These are phyloP conservation scores for Atherinosoma microstoma DNA, from an alignment of 2,797 vertebrate genomes.

Conservation along the genomic window DNA sequence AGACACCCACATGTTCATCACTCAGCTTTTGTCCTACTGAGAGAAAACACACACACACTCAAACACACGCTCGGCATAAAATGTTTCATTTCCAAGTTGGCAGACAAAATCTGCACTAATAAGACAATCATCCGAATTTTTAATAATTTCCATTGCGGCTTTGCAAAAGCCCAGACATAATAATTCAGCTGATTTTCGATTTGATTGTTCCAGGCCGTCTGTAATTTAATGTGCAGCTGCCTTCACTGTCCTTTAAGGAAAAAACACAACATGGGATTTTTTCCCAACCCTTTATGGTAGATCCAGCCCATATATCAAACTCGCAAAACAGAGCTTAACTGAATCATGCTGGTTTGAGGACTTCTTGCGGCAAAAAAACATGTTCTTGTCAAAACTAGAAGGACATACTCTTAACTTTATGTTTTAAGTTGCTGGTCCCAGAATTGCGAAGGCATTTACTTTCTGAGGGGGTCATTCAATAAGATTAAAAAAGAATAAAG, in stretches of 20 bases:
- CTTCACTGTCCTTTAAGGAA: constrained; percentile 39
- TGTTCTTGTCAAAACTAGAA: constrained; percentile 23
- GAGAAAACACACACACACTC: not conserved
- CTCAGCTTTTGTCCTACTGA: constrained; percentile 25
- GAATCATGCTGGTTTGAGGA: not conserved
- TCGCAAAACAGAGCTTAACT: not conserved
- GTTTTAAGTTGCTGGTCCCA: constrained; percentile 16
- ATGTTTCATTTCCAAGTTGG: constrained; percentile 26
- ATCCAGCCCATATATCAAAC: constrained; percentile 25
- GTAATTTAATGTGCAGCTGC: constrained; percentile 36
- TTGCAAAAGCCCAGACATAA: constrained; percentile 22
- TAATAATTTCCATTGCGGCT: constrained; percentile 26
- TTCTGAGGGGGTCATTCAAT: constrained; percentile 1
- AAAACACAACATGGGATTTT: constrained; percentile 10
- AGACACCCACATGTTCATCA: constrained; percentile 42
- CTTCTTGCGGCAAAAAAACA: constrained; percentile 14
- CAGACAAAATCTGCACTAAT: constrained; percentile 16
- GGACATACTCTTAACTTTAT: constrained; percentile 5
- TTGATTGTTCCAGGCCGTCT: constrained; percentile 19
- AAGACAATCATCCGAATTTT: constrained; percentile 40
- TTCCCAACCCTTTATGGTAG: constrained; percentile 7
- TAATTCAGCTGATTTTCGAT: constrained; percentile 40
- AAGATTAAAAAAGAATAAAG: not conserved
- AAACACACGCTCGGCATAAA: constrained; percentile 12
- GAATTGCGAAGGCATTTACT: not conserved